A percentile compares a stretch with the other conserved stretches of the same genome.
phyloP scores from a whole-genome alignment of 2,797 vertebrate species.

The Ciconia nigra region DNA sequence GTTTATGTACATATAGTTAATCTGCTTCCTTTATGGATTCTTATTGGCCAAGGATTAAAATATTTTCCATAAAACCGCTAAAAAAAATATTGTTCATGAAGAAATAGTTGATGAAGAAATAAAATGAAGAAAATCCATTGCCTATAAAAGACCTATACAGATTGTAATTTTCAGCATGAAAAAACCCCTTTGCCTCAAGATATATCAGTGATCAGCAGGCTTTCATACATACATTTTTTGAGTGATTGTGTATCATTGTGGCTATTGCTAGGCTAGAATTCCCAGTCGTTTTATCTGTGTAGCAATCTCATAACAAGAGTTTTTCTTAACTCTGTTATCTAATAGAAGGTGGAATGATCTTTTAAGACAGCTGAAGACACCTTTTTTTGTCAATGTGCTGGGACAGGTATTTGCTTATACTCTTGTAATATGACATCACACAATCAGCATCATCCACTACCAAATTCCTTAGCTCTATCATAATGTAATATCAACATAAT shows the following conservation, averaged over 20 bases:
- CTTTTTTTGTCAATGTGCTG: background rate
- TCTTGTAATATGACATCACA: background rate
- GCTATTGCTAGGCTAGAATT: background rate
- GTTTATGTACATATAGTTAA: background rate
- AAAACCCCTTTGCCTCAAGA: background rate
- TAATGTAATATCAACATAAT: background rate
- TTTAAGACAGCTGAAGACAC: background rate
- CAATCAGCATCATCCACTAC: background rate
- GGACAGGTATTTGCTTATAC: background rate
- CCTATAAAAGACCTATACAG: background rate
- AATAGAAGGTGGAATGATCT: background rate
- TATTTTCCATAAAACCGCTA: background rate
- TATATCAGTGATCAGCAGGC: background rate
- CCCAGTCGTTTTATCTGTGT: background rate
- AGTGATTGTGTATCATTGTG: background rate
- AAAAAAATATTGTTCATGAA: rapidly evolving
- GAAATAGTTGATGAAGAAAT: background rate
- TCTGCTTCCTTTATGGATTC: background rate
- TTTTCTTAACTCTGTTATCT: background rate
- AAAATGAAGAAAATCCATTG: background rate
- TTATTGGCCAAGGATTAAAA: background rate
- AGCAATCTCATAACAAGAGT: background rate
- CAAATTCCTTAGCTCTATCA: background rate
- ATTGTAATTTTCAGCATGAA: background rate
- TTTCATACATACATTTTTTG: background rate